Evolutionary conservation across 2,113 vertebrate species (phyloP).

Genomic region (Fregetta grallaria): DNA sequence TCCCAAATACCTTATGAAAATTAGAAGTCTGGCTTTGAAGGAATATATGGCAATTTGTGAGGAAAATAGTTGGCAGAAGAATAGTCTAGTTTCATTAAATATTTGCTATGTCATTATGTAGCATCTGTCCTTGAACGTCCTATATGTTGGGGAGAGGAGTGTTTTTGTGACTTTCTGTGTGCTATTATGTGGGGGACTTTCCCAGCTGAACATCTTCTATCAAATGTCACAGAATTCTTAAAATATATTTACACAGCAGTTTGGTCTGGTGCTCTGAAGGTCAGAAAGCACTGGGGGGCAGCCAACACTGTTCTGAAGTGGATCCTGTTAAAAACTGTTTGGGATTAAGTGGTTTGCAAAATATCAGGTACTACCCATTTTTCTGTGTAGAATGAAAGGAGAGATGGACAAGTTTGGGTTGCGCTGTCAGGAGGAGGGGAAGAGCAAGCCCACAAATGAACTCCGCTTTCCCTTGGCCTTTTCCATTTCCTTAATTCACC

Average conservation of each 20-base stretch:
- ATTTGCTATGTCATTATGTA: background rate
- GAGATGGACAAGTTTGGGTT: background rate
- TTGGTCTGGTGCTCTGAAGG: background rate
- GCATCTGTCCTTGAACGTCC: background rate
- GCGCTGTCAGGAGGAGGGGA: background rate
- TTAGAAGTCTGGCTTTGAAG: background rate
- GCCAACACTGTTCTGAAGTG: background rate
- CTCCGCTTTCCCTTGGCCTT: background rate
- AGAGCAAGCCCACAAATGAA: fast-evolving
- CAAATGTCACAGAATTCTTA: background rate
- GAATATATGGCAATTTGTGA: background rate
- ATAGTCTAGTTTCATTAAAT: background rate
- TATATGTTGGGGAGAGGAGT: background rate
- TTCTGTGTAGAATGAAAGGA: background rate
- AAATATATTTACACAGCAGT: background rate
- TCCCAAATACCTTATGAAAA: background rate
- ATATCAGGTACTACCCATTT: background rate
- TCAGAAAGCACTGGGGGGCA: background rate
- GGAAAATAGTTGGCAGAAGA: background rate
- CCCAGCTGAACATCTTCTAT: background rate
- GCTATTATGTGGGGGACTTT: background rate
- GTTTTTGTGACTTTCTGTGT: background rate
- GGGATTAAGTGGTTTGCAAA: background rate
- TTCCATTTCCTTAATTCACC: background rate
- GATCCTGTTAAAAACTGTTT: background rate